Evolutionary conservation across 2,113 vertebrate genomes (phyloP), one percentile per base, ranked within the genome.

Genomic region (Phaethon lepturus): DNA sequence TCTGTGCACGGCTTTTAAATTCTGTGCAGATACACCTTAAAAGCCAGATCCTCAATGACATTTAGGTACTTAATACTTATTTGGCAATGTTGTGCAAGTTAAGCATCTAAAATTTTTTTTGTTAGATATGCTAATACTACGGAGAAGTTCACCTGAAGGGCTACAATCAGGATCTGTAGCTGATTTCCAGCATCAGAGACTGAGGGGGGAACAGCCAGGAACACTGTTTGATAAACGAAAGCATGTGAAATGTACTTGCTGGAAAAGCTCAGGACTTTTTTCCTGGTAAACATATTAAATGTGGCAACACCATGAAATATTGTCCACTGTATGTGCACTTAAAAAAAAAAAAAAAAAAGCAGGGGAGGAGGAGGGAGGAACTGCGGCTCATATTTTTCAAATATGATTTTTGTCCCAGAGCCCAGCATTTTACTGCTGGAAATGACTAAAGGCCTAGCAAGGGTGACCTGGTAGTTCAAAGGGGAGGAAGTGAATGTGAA

Each of bases 241-340:
- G 31, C 9, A 40, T 20, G 20, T 60, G 29, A 78, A 82, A 11
- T 47, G 23, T n/a, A 78, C 25, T 95, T 85, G 38, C 64, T 93
- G 73, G 89, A 64, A 96, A 93, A 91, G 25, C 49, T 78, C 35
- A 4, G 19, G 13, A 53, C 31, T 79, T 64, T 92, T 82, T 93
- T 68, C 45, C 77, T 75, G 42, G 73, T 75, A 93, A 91, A 87
- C 8, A 24, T 59, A 87, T 75, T 87, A 94, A 78, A 85, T 60
- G 56, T 56, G 31, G 15, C 35, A 81, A 75, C n/a, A 91, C 45
- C 19, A 52, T 33, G 16, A 96, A 91, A 75, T 81, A 86, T 31
- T 84, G 33, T 56, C 17, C 29, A 67, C 31, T 29, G 9, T n/a
- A 53, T 50, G 11, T 40, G 5, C 19, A 60, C 10, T 59, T 11